phyloP scores from a whole-genome alignment of 2,113 vertebrate genomes.

The Lipophrys pholis region DNA sequence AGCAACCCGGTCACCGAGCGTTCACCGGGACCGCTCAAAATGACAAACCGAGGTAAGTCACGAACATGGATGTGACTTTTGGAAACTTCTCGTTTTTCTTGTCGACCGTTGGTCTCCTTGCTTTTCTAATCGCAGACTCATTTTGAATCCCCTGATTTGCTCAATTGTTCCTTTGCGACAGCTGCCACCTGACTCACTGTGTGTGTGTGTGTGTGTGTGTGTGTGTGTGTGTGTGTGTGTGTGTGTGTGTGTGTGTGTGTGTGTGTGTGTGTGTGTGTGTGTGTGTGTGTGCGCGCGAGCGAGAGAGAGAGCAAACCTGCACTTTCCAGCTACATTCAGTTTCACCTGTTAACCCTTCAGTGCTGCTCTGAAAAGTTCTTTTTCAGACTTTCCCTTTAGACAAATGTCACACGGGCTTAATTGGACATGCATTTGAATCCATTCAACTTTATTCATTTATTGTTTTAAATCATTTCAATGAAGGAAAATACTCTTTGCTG shows the following conservation, averaged over 20 bases:
- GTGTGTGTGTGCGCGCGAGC: too few species aligned
- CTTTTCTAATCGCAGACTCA: slow-evolving; percentile 52
- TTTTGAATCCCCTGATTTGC: slow-evolving; percentile 62
- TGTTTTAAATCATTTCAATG: not conserved
- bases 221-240: slow-evolving; percentile 14
- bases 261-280: slow-evolving; percentile 13
- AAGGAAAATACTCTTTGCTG: not conserved
- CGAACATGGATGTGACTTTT: slow-evolving; percentile 11
- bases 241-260: slow-evolving; percentile 16
- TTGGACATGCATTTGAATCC: not conserved
- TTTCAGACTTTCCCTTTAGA: too few species aligned
- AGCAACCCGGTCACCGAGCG: slow-evolving; percentile 32
- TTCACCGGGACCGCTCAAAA: slow-evolving; percentile 24
- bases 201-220: slow-evolving; percentile 16
- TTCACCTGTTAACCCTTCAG: slow-evolving; percentile 68
- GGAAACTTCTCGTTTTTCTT: slow-evolving; percentile 38
- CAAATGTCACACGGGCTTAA: not conserved
- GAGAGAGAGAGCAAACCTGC: slow-evolving; percentile 42
- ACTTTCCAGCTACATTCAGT: slow-evolving; percentile 71
- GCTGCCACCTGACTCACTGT: slow-evolving; percentile 70
- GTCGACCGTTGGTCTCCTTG: slow-evolving; percentile 39
- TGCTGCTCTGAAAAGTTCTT: slow-evolving; percentile 23
- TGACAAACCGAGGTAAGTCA: slow-evolving; percentile 67
- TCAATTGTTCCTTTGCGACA: slow-evolving; percentile 64
- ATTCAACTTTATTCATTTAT: not conserved